Percentiles rank a stretch among this genome's conserved stretches.
Conservation (phyloP, 1,140 invertebrate species). For the Pteromalus puparum region DNA sequence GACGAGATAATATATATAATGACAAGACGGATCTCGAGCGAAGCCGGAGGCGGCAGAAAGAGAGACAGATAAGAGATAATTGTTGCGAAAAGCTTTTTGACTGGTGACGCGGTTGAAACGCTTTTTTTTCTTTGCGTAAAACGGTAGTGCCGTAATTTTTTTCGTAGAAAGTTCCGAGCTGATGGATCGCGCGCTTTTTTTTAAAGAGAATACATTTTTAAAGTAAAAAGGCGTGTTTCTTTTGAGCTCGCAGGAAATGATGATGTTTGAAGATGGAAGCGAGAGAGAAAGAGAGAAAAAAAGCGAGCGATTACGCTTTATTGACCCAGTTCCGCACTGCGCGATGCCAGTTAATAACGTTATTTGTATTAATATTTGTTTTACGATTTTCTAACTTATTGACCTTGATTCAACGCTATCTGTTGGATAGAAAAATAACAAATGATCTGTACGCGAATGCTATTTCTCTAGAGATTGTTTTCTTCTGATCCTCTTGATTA, state of each 20-base stretch:
- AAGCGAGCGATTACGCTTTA: background rate
- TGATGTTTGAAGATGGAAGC: background rate
- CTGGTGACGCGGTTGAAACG: too few species aligned
- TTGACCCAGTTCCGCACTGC: background rate
- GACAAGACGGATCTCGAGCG: background rate
- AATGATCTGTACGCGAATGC: slow-evolving; percentile 6
- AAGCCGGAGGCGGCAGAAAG: background rate
- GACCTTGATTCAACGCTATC: slow-evolving; percentile 6
- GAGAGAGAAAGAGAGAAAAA: background rate
- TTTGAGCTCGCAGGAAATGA: background rate
- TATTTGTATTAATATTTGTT: background rate
- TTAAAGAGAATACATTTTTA: background rate
- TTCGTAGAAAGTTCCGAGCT: background rate
- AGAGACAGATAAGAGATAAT: background rate
- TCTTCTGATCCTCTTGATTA: slow-evolving; percentile 9
- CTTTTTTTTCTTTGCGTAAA: background rate
- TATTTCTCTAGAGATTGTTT: background rate
- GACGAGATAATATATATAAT: background rate
- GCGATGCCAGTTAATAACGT: background rate
- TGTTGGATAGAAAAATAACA: background rate
- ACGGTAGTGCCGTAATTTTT: background rate
- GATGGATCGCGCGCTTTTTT: background rate
- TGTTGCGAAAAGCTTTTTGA: background rate
- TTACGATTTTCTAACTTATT: background rate
- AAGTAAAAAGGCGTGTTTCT: background rate